Evolutionary conservation across 1,140 invertebrate species (phyloP).

Genomic region (Eupeodes corollae): DNA sequence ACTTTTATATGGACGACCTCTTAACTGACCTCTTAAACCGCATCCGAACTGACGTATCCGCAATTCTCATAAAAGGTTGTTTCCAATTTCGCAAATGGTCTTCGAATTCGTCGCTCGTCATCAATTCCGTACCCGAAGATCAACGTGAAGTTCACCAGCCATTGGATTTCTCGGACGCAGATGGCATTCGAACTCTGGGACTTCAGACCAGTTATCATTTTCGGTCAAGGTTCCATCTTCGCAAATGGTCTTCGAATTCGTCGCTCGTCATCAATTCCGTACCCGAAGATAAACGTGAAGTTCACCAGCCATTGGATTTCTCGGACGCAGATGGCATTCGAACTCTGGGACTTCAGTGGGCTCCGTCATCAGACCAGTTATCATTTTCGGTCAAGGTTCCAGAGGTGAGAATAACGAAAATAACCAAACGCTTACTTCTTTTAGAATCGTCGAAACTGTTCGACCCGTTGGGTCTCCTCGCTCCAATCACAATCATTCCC

Average conservation of each 20-base stretch:
- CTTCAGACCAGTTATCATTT: constrained; percentile 6
- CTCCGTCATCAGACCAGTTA: constrained; percentile 5
- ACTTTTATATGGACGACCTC: neutral
- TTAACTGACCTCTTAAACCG: neutral
- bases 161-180: no score
- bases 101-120: constrained; percentile 18
- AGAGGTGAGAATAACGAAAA: no score
- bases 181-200: no score
- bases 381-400: neutral
- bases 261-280: constrained; percentile 2
- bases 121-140: constrained; percentile 17
- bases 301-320: constrained; percentile 30
- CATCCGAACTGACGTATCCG: no score
- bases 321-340: no score
- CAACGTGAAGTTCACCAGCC: constrained; percentile 9
- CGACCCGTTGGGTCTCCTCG: no score
- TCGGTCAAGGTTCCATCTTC: neutral
- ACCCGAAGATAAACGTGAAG: constrained; percentile 18
- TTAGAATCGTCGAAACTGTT: no score
- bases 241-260: neutral
- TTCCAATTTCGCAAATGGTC: constrained; percentile 23
- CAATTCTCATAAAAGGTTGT: constrained; percentile 4
- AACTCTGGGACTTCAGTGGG: constrained; percentile 18
- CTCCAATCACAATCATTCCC: no score
- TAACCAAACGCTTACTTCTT: no score